These are phyloP conservation scores for Phyllostomus hastatus DNA, from an alignment of 2,113 vertebrate genomes.

Conservation along the genomic window DNA sequence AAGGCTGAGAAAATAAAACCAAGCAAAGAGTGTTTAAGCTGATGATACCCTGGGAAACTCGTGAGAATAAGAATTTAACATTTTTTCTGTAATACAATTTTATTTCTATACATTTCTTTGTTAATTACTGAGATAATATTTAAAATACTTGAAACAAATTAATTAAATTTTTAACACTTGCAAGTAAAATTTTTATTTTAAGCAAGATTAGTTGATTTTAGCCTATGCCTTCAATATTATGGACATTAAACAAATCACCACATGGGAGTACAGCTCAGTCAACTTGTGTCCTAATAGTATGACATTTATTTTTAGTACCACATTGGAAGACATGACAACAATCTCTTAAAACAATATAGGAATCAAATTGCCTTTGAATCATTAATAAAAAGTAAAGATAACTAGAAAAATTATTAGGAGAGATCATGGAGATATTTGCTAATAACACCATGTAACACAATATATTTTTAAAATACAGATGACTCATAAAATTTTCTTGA, in stretches of 20 bases:
- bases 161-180: background rate
- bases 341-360: background rate
- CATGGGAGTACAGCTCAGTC: background rate
- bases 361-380: background rate
- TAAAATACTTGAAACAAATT: background rate
- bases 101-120: background rate
- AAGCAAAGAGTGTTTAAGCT: background rate
- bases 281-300: background rate
- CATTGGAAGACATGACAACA: background rate
- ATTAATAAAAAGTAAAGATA: background rate
- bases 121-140: background rate
- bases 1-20: background rate
- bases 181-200: background rate
- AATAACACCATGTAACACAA: background rate
- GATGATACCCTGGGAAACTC: background rate
- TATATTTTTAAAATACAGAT: background rate
- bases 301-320: background rate
- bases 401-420: background rate
- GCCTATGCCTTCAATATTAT: background rate
- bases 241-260: background rate
- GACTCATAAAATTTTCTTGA: background rate
- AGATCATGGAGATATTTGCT: background rate
- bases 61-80: background rate
- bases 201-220: background rate
- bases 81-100: background rate